Base-by-base conservation (phyloP, 1,140 invertebrate genomes). In the Halotydeus destructor region DNA sequence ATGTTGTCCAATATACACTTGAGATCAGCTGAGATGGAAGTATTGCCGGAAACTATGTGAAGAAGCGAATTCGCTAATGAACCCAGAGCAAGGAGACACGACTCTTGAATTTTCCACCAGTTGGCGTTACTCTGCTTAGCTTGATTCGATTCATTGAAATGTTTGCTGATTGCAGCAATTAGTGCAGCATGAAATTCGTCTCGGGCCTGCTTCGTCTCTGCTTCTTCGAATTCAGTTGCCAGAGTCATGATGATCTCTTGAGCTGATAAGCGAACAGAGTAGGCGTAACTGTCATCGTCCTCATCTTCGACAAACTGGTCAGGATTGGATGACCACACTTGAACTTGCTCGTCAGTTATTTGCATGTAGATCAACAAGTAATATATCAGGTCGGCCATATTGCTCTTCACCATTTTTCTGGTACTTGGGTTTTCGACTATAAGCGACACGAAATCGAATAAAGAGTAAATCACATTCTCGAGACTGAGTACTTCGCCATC, bases 221-320 rank as follows among this genome's bases (percentile, higher is more conserved):
- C 33, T 21, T 44, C 46, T 30, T 35, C 38, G 37, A 26, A 42
- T 32, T 32, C 45, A 19, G 11, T 30, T 14, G 24, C 28, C 33
- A 41, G 30, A 16, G 42, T 28, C 54, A 64, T 50, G 5, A 79
- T 50, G 3, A 79, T 60, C 57, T 80, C 77, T 42, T 74, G 71
- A 5, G 75, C 75, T 6, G 75, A 76, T 45, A 77, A 71, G 40
- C 77, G 61, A n/a, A 81, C 71, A 19, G 75, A 76, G 46, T 76
- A 75, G 4, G 69, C 67, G 35, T 68, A 74, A 1, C 66, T 68
- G 38, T 70, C 68, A 43, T 77, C 71, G 53, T 78, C 74, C 53
- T 81, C 78, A 54, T 81, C 76, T 50, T 78, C 75, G 4, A 79
- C 71, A 63, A 78, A 80, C 49, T 72, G 70, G 52, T 75, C 72